A percentile compares a stretch with the other conserved stretches of the same genome.
These are phyloP conservation scores for Psilopsiagon aymara DNA, from an alignment of 2,113 vertebrate genomes.

Conservation along the genomic window DNA sequence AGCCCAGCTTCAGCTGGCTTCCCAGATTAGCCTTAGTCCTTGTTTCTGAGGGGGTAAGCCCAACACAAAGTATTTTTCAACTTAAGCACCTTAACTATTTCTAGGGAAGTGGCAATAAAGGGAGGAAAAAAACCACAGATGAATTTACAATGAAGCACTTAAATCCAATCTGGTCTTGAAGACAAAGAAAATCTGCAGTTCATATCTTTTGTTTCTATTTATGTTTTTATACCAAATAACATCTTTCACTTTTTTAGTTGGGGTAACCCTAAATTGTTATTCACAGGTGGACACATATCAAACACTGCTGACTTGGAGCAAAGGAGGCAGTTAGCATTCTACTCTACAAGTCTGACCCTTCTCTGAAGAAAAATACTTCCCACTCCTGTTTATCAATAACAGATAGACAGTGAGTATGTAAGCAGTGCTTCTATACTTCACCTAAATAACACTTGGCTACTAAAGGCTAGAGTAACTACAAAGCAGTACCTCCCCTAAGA, in stretches of 20 bases:
- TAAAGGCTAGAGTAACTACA: background rate
- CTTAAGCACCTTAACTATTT: background rate
- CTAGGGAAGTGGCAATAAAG: background rate
- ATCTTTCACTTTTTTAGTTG: background rate
- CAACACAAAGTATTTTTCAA: background rate
- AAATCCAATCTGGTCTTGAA: background rate
- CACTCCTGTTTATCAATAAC: background rate
- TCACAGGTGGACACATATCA: background rate
- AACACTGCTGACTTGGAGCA: background rate
- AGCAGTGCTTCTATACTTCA: background rate
- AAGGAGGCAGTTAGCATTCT: background rate
- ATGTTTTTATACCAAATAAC: background rate
- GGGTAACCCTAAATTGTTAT: background rate
- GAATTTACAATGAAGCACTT: background rate
- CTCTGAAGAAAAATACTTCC: background rate
- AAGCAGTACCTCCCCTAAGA: background rate
- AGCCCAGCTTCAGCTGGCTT: background rate
- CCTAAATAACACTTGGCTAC: background rate
- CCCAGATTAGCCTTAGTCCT: background rate
- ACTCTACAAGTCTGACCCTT: background rate
- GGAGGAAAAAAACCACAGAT: background rate
- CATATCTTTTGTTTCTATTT: background rate
- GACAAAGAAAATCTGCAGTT: background rate
- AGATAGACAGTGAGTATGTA: background rate
- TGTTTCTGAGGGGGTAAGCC: background rate